Percentiles rank a stretch among this genome's conserved stretches.
phyloP scores from a whole-genome alignment of 1,140 invertebrate species.

The Ceratosolen solmsi region DNA sequence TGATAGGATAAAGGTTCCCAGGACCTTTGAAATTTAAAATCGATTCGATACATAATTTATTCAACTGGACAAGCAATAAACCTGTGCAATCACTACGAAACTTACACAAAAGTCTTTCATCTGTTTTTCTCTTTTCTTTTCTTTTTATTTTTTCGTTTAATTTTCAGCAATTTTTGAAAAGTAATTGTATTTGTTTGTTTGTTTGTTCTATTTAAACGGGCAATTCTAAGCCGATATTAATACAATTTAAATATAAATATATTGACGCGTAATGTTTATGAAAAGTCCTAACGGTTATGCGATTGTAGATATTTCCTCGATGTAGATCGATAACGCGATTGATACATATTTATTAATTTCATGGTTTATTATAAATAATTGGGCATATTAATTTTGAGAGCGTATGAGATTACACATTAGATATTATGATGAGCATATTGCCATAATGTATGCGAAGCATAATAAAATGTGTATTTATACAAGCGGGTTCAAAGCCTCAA shows the following conservation, averaged over 20 bases:
- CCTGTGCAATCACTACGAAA: background rate
- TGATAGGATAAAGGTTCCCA: conserved; percentile 49
- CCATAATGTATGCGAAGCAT: background rate
- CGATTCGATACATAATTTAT: conserved; percentile 44
- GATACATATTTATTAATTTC: background rate
- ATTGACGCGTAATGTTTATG: no score
- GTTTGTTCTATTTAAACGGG: background rate
- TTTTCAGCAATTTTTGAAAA: background rate
- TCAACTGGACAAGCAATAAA: conserved; percentile 29
- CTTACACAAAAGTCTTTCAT: background rate
- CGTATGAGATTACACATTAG: background rate
- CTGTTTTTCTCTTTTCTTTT: no score
- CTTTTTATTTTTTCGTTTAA: background rate
- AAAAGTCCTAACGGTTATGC: background rate
- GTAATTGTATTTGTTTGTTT: background rate
- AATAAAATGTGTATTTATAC: no score
- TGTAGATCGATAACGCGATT: background rate
- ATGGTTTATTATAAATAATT: background rate
- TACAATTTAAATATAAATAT: no score
- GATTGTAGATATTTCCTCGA: background rate
- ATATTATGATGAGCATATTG: background rate
- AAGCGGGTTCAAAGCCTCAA: no score
- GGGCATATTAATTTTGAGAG: background rate
- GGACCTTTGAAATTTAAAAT: conserved; percentile 24
- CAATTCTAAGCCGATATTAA: no score